phyloP scores from a whole-genome alignment of 2,888 invertebrate species.

The Ctenicera cuprea region DNA sequence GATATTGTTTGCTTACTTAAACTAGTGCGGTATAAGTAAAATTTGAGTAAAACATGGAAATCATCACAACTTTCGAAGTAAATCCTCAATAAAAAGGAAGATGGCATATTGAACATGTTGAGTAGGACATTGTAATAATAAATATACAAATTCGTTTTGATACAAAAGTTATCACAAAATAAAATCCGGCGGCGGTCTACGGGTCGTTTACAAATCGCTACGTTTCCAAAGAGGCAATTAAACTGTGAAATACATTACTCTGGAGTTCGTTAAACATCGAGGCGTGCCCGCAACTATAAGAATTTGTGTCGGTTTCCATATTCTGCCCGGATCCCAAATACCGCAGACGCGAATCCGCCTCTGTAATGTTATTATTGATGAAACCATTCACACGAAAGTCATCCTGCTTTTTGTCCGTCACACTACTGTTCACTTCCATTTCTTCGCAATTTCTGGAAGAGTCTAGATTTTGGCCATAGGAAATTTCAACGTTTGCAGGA shows the following conservation, averaged over 20 bases:
- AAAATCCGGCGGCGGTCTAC: slow-evolving; percentile 46
- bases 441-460: slow-evolving; percentile 43
- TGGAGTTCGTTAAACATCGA: slow-evolving; percentile 79
- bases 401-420: slow-evolving; percentile 51
- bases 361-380: slow-evolving; percentile 65
- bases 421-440: slow-evolving; percentile 41
- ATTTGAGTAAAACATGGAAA: slow-evolving; percentile 30
- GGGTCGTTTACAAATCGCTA: slow-evolving; percentile 62
- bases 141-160: slow-evolving; percentile 47
- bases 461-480: slow-evolving; percentile 47
- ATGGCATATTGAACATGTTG: slow-evolving; percentile 44
- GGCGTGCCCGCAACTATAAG: slow-evolving; percentile 79
- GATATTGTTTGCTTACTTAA: slow-evolving; percentile 32
- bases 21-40: slow-evolving; percentile 41
- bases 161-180: slow-evolving; percentile 58
- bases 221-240: slow-evolving; percentile 77
- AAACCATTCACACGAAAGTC: slow-evolving; percentile 61
- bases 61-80: slow-evolving; percentile 33
- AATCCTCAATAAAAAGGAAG: slow-evolving; percentile 35
- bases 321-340: slow-evolving; percentile 56
- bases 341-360: slow-evolving; percentile 55
- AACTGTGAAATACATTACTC: slow-evolving; percentile 77
- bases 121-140: slow-evolving; percentile 42
- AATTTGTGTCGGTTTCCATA: slow-evolving; percentile 56
- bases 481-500: slow-evolving; percentile 34